Conservation (phyloP, 23 tunicate genomes). For the Phallusia fumigata region DNA sequence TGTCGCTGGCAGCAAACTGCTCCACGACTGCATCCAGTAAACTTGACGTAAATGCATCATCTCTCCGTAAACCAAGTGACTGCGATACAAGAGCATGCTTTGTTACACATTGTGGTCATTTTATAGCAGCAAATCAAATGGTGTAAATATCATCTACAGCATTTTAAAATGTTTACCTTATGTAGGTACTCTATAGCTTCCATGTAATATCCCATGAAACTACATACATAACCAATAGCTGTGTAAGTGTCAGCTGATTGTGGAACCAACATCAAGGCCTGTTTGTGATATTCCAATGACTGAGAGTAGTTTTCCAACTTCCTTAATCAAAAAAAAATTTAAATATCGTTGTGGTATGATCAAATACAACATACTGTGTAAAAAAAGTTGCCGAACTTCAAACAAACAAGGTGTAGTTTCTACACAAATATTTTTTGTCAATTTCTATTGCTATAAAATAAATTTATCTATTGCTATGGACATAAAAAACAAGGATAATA, state of each 20-base stretch:
- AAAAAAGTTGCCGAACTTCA: background rate
- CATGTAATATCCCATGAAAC: constrained; percentile 73
- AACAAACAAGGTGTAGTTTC: background rate
- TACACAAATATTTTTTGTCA: background rate
- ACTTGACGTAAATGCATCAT: constrained; percentile 76
- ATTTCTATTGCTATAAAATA: too few species aligned
- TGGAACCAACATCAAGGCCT: constrained; percentile 72
- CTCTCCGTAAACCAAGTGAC: constrained; percentile 78
- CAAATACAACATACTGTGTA: too few species aligned
- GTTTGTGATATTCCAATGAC: constrained; percentile 64
- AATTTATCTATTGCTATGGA: too few species aligned
- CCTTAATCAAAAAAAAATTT: constrained; percentile 14
- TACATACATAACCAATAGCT: constrained; percentile 61
- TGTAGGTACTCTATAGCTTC: constrained; percentile 87
- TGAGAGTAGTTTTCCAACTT: constrained; percentile 58
- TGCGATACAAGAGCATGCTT: constrained; percentile 3
- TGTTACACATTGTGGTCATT: too few species aligned
- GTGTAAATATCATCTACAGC: background rate
- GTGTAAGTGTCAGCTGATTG: constrained; percentile 91
- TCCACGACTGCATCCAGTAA: constrained; percentile 72
- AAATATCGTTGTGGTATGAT: too few species aligned
- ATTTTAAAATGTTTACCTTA: constrained; percentile 30
- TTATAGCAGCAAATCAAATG: too few species aligned
- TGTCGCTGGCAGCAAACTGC: constrained; percentile 52
- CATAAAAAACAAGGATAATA: too few species aligned